phyloP scores from a whole-genome alignment of 2,888 invertebrate genomes.

The Gibbula magus region DNA sequence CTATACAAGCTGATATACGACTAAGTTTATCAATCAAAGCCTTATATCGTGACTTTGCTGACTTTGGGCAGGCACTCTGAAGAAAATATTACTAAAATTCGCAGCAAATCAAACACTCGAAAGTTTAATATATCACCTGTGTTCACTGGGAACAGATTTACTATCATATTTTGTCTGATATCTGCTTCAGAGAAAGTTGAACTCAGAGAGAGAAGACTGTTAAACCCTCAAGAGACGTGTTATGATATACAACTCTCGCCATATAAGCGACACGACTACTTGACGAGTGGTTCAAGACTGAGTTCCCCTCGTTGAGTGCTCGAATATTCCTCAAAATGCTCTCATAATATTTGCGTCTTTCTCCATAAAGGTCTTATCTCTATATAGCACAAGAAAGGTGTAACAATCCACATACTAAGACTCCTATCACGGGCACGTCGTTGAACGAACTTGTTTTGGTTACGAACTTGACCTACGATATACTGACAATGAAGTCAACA shows the following conservation, averaged over 20 bases:
- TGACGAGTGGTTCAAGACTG: neutral
- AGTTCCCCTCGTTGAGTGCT: neutral
- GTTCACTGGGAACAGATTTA: neutral
- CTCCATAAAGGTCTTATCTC: too few species aligned
- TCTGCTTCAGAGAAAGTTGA: neutral
- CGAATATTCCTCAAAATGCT: conserved; percentile 13
- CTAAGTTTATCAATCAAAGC: neutral
- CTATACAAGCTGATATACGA: neutral
- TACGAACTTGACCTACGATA: too few species aligned
- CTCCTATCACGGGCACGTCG: too few species aligned
- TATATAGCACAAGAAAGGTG: too few species aligned
- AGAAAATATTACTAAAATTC: conserved; percentile 21
- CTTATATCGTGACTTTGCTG: neutral
- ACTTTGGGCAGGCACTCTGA: neutral
- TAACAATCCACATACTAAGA: too few species aligned
- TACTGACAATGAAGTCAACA: too few species aligned
- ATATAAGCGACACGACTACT: neutral
- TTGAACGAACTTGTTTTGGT: too few species aligned
- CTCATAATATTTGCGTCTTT: conserved; percentile 14
- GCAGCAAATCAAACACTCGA: conserved; percentile 11
- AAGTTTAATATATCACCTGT: conserved; percentile 19
- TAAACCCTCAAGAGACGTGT: neutral
- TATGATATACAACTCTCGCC: neutral
- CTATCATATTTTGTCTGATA: neutral
- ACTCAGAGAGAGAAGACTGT: neutral